Conservation (phyloP, 2,113 vertebrate species). For the Myiozetetes cayanensis region DNA sequence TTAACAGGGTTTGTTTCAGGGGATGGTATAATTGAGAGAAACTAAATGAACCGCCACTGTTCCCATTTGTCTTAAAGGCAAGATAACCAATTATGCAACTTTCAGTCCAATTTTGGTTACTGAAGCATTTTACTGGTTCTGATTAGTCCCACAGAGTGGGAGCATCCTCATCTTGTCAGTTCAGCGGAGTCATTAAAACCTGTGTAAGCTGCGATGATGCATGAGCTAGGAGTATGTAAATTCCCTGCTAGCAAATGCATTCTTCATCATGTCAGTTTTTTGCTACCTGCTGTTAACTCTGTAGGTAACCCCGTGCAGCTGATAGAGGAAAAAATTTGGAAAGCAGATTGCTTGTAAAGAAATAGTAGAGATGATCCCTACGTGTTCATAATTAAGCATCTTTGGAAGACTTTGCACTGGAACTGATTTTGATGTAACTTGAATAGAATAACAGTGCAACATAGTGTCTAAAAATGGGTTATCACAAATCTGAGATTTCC, state of each 20-base stretch:
- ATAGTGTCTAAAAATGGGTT: background rate
- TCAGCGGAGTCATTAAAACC: conserved; percentile 48
- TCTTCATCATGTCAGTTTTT: conserved; percentile 59
- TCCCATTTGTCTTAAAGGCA: conserved; percentile 31
- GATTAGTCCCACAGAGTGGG: conserved; percentile 51
- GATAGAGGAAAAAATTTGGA: background rate
- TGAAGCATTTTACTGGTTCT: conserved; percentile 60
- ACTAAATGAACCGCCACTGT: background rate
- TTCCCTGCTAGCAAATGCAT: conserved; percentile 34
- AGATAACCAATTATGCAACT: conserved; percentile 1
- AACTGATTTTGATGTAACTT: background rate
- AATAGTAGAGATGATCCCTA: background rate
- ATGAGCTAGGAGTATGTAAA: conserved; percentile 61
- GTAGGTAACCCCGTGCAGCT: background rate
- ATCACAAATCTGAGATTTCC: background rate
- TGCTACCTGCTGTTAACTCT: conserved; percentile 35
- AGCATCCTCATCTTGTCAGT: conserved; percentile 46
- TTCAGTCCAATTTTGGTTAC: conserved; percentile 27
- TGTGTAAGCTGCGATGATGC: conserved; percentile 44
- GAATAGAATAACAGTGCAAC: background rate
- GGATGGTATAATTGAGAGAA: conserved; percentile 19
- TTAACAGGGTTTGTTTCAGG: background rate
- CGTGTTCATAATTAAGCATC: background rate
- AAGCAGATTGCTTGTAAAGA: background rate
- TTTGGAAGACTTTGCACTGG: background rate